Evolutionary conservation across 2,113 vertebrate species (phyloP), one percentile per base, ranked within the genome.

Genomic region (Albula glossodonta): DNA sequence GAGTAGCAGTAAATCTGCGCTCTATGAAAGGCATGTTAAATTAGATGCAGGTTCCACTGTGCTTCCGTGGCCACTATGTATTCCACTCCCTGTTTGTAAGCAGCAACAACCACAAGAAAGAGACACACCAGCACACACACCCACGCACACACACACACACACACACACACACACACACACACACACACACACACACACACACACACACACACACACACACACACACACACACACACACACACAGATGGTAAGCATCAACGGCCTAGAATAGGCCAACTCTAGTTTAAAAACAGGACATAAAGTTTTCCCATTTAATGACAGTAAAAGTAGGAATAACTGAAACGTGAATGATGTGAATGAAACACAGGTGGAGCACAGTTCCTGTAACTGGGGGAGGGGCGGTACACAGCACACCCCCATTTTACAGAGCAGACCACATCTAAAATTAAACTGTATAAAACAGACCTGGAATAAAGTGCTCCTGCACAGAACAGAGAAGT

Each of bases 61-160:
- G 88, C 90, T 92, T 93, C 89, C 88, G 81, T 92, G 90, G 90
- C 86, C 82, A 90, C 88, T 85, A 83, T 89, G 78, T 85, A 86
- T 85, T 88, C 89, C 90, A 85, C 90, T 91, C 90, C 92, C 90
- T 90, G 90, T 93, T 94, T 92, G 92, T 92, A 88, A 90, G 88
- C 85, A 60, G 86, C 83, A 78, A 87, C 87, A 87, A 90, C 91
- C 92, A 94, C 93, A 93, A 92, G 87, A 93, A 89, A 92, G 86
- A 87, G 82, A 3, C n/a, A 79, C 78, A 79, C 84, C n/a, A 0
- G 63, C 78, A 79, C n/a, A 79, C 78, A 79, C 78, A 79, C 78
- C 3, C 78, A 1, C 31, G 31, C 31, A 41, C 31, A 41, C 31
- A 41, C 31, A 41, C 31, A 41, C 31, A 41, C 31, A 41, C 31